phyloP scores from a whole-genome alignment of 2,797 vertebrate species.

The Acipenser ruthenus region DNA sequence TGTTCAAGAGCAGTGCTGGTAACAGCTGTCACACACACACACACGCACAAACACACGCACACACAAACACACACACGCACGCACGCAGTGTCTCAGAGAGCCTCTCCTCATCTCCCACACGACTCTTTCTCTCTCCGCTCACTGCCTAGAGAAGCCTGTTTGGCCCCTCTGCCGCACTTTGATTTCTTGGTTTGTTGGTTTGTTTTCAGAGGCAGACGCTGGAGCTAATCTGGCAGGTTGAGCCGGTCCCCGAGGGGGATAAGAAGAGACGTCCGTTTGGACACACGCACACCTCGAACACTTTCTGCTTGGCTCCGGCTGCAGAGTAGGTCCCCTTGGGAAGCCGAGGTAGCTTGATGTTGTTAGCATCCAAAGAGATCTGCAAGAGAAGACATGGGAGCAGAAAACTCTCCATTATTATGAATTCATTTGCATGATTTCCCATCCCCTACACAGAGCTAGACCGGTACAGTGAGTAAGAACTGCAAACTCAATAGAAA shows the following conservation, averaged over 20 bases:
- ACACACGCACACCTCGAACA: slow-evolving; percentile 94
- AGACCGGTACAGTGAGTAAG: too few species aligned
- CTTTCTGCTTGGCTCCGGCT: slow-evolving; percentile 78
- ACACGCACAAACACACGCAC: too few species aligned
- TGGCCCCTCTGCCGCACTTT: slow-evolving; percentile 32
- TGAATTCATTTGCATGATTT: too few species aligned
- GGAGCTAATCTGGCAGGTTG: slow-evolving; percentile 94
- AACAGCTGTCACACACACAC: slow-evolving; percentile 52
- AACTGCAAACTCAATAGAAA: too few species aligned
- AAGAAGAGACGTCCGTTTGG: slow-evolving; percentile 90
- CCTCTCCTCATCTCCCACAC: slow-evolving; percentile 38
- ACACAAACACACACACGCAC: slow-evolving; percentile 15
- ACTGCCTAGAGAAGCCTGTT: slow-evolving; percentile 47
- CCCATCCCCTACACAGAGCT: too few species aligned
- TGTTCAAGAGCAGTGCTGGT: slow-evolving; percentile 64
- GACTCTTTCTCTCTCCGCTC: slow-evolving; percentile 57
- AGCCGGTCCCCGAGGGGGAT: slow-evolving; percentile 81
- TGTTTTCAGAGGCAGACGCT: slow-evolving; percentile 85
- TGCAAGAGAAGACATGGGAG: slow-evolving; percentile 33
- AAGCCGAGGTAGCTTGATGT: slow-evolving; percentile 85
- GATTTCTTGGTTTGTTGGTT: slow-evolving; percentile 22
- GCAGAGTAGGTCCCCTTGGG: slow-evolving; percentile 81
- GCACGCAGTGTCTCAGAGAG: background rate
- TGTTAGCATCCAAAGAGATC: slow-evolving; percentile 87
- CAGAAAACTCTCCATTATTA: background rate